Evolutionary conservation across 2,888 invertebrate species (phyloP).

Genomic region (Atrina japonica): DNA sequence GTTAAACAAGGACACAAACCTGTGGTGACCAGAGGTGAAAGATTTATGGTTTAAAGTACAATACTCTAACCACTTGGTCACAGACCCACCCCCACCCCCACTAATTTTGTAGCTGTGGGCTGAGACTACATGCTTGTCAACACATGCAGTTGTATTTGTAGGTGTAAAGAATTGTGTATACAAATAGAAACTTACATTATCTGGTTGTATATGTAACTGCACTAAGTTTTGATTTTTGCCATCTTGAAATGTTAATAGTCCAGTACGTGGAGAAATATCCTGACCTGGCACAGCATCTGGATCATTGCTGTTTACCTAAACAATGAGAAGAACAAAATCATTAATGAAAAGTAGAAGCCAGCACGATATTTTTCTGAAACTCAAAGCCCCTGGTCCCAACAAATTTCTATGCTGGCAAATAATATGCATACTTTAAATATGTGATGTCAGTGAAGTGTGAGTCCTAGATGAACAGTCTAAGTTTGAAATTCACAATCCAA

Average conservation of each 20-base stretch:
- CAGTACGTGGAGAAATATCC: constrained; percentile 67
- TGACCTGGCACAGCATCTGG: constrained; percentile 47
- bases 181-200: constrained; percentile 71
- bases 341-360: not conserved
- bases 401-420: too few relatives aligned
- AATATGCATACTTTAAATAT: too few relatives aligned
- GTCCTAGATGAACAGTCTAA: not conserved
- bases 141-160: too few relatives aligned
- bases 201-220: constrained; percentile 66
- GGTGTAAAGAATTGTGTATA: too few relatives aligned
- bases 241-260: constrained; percentile 63
- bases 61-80: too few relatives aligned
- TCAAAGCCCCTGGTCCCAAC: not conserved
- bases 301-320: constrained; percentile 61
- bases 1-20: too few relatives aligned
- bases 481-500: too few relatives aligned
- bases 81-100: too few relatives aligned
- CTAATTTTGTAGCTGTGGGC: too few relatives aligned
- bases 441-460: not conserved
- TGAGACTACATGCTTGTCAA: too few relatives aligned
- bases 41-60: too few relatives aligned
- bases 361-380: not conserved
- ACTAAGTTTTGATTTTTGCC: constrained; percentile 56
- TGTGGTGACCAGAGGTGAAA: too few relatives aligned
- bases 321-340: not conserved